Conservation (phyloP, 1,140 invertebrate species). For the Eupeodes corollae region DNA sequence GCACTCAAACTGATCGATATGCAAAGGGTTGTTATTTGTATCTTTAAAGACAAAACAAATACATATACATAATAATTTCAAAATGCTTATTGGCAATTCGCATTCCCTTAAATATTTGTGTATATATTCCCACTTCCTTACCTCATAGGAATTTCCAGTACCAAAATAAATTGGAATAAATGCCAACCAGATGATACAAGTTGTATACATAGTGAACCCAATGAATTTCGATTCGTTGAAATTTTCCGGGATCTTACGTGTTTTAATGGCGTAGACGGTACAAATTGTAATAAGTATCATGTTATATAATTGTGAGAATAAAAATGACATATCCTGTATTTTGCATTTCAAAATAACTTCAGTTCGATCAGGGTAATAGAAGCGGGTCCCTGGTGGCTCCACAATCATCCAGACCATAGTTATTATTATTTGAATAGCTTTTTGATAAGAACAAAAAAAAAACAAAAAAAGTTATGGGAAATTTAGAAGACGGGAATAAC, state of each 20-base stretch:
- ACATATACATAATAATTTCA: not conserved
- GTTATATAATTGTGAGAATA: conserved; percentile 68
- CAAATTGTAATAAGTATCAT: conserved; percentile 67
- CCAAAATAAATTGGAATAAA: conserved; percentile 78
- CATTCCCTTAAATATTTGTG: not conserved
- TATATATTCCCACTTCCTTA: conserved; percentile 4
- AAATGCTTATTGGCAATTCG: not conserved
- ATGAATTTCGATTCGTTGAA: conserved; percentile 81
- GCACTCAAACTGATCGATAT: conserved; percentile 70
- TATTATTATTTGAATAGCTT: conserved; percentile 55
- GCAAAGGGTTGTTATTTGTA: conserved; percentile 66
- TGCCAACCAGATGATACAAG: conserved; percentile 80
- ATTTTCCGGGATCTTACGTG: conserved; percentile 76
- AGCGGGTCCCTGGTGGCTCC: conserved; percentile 52
- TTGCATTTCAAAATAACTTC: conserved; percentile 57
- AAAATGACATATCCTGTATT: conserved; percentile 53
- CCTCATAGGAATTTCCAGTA: conserved; percentile 47
- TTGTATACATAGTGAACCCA: conserved; percentile 80
- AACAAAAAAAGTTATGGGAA: not conserved
- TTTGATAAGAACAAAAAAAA: not conserved
- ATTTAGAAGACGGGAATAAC: not conserved
- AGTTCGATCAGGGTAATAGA: conserved; percentile 45
- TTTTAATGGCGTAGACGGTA: conserved; percentile 76
- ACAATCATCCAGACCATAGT: conserved; percentile 55
- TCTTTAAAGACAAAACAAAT: conserved; percentile 32